These are phyloP conservation scores for Hesperia comma DNA, from an alignment of 2,888 invertebrate genomes.

Conservation along the genomic window DNA sequence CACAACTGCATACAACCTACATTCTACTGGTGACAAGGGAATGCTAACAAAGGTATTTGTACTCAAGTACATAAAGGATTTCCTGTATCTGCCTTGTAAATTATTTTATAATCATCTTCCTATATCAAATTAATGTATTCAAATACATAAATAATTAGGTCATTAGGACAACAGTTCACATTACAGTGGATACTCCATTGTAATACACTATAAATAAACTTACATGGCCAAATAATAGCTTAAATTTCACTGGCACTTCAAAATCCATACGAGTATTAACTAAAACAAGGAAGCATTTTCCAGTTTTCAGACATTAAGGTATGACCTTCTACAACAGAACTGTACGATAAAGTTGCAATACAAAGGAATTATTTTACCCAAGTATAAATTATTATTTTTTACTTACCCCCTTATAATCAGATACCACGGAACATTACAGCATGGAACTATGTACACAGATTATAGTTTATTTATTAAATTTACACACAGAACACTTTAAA, in stretches of 20 bases:
- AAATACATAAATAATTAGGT: conserved; percentile 7
- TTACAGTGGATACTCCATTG: background rate
- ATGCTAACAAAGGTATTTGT: too few species aligned
- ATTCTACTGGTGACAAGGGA: too few species aligned
- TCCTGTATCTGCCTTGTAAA: too few species aligned
- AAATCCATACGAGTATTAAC: background rate
- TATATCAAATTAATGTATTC: too few species aligned
- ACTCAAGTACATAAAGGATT: too few species aligned
- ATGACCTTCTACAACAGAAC: conserved; percentile 23
- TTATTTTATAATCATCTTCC: too few species aligned
- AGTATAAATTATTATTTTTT: conserved; percentile 17
- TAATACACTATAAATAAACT: background rate
- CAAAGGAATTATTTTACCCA: conserved; percentile 30
- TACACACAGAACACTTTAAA: conserved; percentile 60
- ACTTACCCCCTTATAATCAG: conserved; percentile 19
- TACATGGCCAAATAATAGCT: background rate
- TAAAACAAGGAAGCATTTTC: conserved; percentile 25
- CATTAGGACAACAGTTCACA: background rate
- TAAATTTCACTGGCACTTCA: background rate
- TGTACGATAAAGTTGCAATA: conserved; percentile 25
- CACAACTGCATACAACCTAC: too few species aligned
- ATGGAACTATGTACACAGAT: conserved; percentile 11
- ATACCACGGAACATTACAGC: conserved; percentile 14
- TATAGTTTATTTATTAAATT: conserved; percentile 47
- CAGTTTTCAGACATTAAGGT: conserved; percentile 18